Conservation (phyloP, 2,113 vertebrate genomes). For the Oncorhynchus gorbuscha region DNA sequence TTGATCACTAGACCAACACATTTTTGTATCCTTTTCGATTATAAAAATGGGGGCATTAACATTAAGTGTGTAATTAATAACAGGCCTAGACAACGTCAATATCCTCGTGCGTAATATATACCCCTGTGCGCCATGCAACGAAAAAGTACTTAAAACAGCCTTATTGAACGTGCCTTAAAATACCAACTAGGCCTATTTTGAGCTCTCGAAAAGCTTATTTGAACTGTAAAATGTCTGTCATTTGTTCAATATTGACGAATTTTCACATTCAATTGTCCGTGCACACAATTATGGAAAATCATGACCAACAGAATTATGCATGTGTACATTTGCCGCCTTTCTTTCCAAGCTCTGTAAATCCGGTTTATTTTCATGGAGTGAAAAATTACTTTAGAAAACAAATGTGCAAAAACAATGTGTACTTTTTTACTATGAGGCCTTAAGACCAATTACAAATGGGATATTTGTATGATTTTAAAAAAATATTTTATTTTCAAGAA, state of each 20-base stretch:
- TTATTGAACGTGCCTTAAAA: constrained; percentile 55
- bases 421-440: constrained; percentile 51
- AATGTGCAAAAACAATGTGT: constrained; percentile 34
- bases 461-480: constrained; percentile 22
- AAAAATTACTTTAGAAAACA: constrained; percentile 52
- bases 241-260: constrained; percentile 30
- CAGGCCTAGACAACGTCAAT: background rate
- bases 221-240: constrained; percentile 31
- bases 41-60: background rate
- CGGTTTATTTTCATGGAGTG: constrained; percentile 6
- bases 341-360: background rate
- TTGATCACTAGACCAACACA: background rate
- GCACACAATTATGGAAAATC: background rate
- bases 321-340: constrained; percentile 21
- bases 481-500: constrained; percentile 24
- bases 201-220: constrained; percentile 30
- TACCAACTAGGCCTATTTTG: constrained; percentile 24
- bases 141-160: constrained; percentile 64
- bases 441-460: constrained; percentile 23
- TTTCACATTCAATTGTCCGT: background rate
- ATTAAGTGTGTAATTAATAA: background rate
- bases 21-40: background rate
- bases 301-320: background rate
- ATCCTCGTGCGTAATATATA: background rate
- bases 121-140: constrained; percentile 29